Base-by-base conservation (phyloP, 2,888 invertebrate species). In the Brenthis hecate region DNA sequence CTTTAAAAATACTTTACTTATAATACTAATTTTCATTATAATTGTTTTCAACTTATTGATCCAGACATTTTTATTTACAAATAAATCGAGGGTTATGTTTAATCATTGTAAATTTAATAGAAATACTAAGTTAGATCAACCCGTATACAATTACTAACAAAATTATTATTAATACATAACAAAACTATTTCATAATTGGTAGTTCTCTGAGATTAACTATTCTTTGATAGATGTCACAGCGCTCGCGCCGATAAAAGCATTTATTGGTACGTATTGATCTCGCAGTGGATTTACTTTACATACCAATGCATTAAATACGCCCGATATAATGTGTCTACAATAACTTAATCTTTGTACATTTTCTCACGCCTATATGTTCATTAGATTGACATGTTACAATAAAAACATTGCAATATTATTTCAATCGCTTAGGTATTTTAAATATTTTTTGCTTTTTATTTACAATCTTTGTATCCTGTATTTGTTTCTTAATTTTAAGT, bases 211-310 rank as follows among this genome's bases (percentile, higher is more conserved):
- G 16, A 66, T 53, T 16, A 47, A 6, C 43, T 78, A 73, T 48
- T 83, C 83, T 82, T 66, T 81, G 82, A 5, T 73, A 3, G 65
- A 50, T 76, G 76, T 80, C 73, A 69, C 54, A 70, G 73, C 62
- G 70, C 76, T 72, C 72, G 74, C 74, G 70, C 75, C 80, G 82
- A 82, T 85, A 81, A 80, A 84, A 84, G 78, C 85, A 87, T 89
- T 87, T 88, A 89, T 86, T 85, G 84, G 80, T 83, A 81, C 76
- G 83, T 86, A 89, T 89, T 87, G 88, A 87, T 87, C 81, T 79
- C 81, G 78, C 80, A 88, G 86, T 86, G 86, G 88, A 88, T 88
- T 87, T 86, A 86, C 87, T 84, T 87, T 48, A 78, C 77, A 82
- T 84, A 80, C 72, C 70, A 66, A 72, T 19, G 60, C 53, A 63